Percentiles rank a stretch among this genome's conserved stretches.
Evolutionary conservation across 1,140 invertebrate genomes (phyloP).

Genomic region (Schmidtea mediterranea): DNA sequence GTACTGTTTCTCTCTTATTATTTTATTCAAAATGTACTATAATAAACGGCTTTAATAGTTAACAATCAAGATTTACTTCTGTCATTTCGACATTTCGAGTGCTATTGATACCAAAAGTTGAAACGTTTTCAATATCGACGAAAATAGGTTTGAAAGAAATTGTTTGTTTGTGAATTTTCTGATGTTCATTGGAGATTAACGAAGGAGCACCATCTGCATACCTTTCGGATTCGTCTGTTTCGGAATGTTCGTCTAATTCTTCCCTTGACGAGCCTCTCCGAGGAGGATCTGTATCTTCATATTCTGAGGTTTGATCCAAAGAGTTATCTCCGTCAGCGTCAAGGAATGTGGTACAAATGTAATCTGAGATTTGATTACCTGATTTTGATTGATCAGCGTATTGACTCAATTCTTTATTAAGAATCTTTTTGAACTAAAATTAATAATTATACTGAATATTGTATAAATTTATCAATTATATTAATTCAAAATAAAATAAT

Average conservation of each 20-base stretch:
- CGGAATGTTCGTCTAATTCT: background rate
- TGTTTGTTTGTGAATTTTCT: no score
- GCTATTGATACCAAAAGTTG: no score
- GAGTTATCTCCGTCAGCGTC: slow-evolving; percentile 36
- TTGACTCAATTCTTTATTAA: slow-evolving; percentile 93
- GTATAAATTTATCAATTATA: no score
- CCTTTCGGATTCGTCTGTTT: slow-evolving; percentile 4
- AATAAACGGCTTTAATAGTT: no score
- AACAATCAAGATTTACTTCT: no score
- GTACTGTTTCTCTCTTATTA: no score
- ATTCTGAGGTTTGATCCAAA: slow-evolving; percentile 11
- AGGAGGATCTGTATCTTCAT: background rate
- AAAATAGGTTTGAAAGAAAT: background rate
- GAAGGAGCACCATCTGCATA: no score
- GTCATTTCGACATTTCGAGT: no score
- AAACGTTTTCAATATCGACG: slow-evolving; percentile 7
- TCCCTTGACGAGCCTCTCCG: background rate
- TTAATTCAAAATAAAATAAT: no score
- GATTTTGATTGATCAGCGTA: slow-evolving; percentile 95
- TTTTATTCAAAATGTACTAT: no score
- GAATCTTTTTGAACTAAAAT: slow-evolving; percentile 93
- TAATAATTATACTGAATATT: no score
- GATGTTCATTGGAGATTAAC: no score
- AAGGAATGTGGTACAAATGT: slow-evolving; percentile 89
- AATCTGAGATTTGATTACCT: slow-evolving; percentile 93